phyloP scores from a whole-genome alignment of 2,797 vertebrate species.

The Poeciliopsis presidionis region DNA sequence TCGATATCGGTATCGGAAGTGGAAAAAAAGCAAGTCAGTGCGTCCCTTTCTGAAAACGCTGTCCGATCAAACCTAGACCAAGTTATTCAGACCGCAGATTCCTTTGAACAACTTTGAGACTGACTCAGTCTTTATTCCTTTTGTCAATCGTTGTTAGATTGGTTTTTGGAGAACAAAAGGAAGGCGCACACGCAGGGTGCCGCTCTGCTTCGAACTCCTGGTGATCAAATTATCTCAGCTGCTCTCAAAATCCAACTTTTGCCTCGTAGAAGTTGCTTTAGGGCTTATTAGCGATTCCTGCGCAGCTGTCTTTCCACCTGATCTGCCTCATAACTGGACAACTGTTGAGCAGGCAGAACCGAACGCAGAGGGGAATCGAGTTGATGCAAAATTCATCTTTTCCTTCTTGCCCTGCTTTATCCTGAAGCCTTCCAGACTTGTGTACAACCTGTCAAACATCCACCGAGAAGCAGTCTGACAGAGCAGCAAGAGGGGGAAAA shows the following conservation, averaged over 20 bases:
- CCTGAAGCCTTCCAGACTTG: background rate
- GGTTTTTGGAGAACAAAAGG: background rate
- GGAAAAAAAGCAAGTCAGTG: too few relatives aligned
- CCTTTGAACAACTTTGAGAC: background rate
- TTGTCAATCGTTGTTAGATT: background rate
- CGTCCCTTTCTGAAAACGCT: background rate
- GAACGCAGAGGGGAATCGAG: background rate
- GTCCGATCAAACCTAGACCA: background rate
- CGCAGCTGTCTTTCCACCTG: background rate
- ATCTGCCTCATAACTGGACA: background rate
- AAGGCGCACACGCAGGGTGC: background rate
- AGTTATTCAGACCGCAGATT: background rate
- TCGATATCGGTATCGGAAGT: too few relatives aligned
- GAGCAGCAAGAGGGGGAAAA: background rate
- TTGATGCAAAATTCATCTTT: background rate
- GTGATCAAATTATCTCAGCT: background rate
- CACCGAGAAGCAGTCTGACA: constrained; percentile 11
- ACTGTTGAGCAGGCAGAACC: background rate
- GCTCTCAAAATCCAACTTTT: background rate
- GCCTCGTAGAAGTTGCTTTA: background rate
- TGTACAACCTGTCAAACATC: background rate
- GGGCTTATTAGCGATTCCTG: background rate
- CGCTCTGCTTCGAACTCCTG: background rate
- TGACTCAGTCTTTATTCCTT: background rate
- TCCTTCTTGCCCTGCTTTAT: background rate